A percentile compares a stretch with the other conserved stretches of the same genome.
Conservation (phyloP, 2,797 vertebrate genomes). For the Potorous gilbertii region DNA sequence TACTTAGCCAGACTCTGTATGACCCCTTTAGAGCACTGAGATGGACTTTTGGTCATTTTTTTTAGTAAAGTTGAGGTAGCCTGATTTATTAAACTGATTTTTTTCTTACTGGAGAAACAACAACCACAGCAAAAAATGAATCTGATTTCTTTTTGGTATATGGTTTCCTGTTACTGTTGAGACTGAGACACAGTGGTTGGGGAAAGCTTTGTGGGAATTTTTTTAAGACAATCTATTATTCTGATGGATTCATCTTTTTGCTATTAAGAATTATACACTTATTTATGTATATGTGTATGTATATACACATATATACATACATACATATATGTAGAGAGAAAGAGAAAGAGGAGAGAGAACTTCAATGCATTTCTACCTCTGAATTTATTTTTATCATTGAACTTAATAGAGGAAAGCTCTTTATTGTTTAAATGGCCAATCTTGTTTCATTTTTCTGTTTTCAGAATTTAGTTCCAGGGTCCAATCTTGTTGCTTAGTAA, state of each 20-base stretch:
- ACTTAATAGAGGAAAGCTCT: conserved; percentile 55
- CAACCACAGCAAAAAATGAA: not conserved
- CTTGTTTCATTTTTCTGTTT: conserved; percentile 57
- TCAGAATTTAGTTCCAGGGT: conserved; percentile 63
- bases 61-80: not conserved
- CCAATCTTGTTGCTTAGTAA: conserved; percentile 64
- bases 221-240: not conserved
- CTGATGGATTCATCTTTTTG: conserved; percentile 6
- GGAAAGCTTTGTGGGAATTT: not conserved
- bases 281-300: not conserved
- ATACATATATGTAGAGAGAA: too few species aligned
- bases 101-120: not conserved
- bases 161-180: not conserved
- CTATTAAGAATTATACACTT: conserved; percentile 33
- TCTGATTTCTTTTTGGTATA: not conserved
- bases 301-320: not conserved
- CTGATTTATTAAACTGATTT: not conserved
- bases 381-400: conserved; percentile 59
- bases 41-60: not conserved
- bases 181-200: not conserved
- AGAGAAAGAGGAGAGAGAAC: not conserved
- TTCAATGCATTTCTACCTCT: conserved; percentile 24
- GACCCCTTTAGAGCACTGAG: not conserved
- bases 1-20: not conserved
- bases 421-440: conserved; percentile 57